Conservation (phyloP, 2,797 vertebrate species). For the Karalla daura region DNA sequence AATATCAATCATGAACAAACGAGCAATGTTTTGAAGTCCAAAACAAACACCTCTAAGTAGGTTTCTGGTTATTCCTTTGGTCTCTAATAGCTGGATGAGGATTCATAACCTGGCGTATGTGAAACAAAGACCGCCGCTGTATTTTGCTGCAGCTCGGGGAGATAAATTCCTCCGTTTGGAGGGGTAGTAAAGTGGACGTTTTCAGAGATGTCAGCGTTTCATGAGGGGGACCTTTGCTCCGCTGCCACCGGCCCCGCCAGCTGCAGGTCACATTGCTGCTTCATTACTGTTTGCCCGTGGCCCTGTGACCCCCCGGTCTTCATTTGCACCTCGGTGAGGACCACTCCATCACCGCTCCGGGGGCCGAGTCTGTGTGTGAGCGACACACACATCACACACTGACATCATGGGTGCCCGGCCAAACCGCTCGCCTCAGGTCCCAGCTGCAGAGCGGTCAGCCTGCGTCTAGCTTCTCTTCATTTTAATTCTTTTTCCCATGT, state of each 20-base stretch:
- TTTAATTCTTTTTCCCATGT: neutral
- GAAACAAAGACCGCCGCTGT: conserved; percentile 22
- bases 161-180: neutral
- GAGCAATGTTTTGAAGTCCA: too few species aligned
- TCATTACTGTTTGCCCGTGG: conserved; percentile 81
- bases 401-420: conserved; percentile 52
- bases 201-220: conserved; percentile 36
- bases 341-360: conserved; percentile 79
- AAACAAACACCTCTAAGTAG: too few species aligned
- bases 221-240: conserved; percentile 59
- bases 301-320: conserved; percentile 79
- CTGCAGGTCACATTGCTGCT: conserved; percentile 81
- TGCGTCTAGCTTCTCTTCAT: too few species aligned
- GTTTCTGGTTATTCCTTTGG: too few species aligned
- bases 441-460: conserved; percentile 11
- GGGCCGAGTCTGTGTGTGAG: conserved; percentile 43
- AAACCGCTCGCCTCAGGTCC: conserved; percentile 18
- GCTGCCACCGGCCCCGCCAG: conserved; percentile 57
- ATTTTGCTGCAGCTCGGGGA: neutral
- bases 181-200: conserved; percentile 25
- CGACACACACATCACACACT: conserved; percentile 69
- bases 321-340: conserved; percentile 85
- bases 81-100: neutral
- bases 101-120: neutral
- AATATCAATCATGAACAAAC: too few species aligned